Percentiles rank a stretch among this genome's conserved stretches.
These are phyloP conservation scores for Ennomos quercinarius DNA, from an alignment of 2,888 invertebrate genomes.

Conservation along the genomic window DNA sequence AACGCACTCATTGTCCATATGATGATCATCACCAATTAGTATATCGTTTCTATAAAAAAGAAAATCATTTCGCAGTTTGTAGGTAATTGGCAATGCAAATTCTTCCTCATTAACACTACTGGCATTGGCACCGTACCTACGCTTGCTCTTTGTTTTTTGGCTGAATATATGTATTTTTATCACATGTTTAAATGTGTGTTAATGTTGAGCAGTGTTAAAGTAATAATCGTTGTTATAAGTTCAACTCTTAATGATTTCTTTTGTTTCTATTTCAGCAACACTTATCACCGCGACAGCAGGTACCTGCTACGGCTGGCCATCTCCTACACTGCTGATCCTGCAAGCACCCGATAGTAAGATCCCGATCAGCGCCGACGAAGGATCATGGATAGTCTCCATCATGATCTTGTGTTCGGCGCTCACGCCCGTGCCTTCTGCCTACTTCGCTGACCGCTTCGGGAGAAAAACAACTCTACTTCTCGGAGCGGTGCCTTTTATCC, in stretches of 20 bases:
- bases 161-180: constrained; percentile 25
- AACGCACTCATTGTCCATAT: constrained; percentile 39
- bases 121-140: constrained; percentile 35
- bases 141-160: constrained; percentile 25
- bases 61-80: constrained; percentile 30
- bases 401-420: constrained; percentile 87
- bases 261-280: constrained; percentile 73
- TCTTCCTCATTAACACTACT: constrained; percentile 40
- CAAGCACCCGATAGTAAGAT: constrained; percentile 74
- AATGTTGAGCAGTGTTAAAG: too few species aligned
- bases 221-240: too few species aligned
- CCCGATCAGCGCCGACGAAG: constrained; percentile 78
- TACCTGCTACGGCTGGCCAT: constrained; percentile 87
- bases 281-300: constrained; percentile 83
- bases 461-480: constrained; percentile 88
- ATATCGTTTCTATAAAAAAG: constrained; percentile 10
- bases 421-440: constrained; percentile 86
- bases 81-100: constrained; percentile 39
- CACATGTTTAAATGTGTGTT: too few species aligned
- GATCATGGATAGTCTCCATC: constrained; percentile 88
- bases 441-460: constrained; percentile 87
- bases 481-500: constrained; percentile 85
- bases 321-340: constrained; percentile 85
- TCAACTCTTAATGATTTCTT: constrained; percentile 12
- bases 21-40: constrained; percentile 40